These are phyloP conservation scores for Ceratosolen solmsi DNA, from an alignment of 1,140 invertebrate genomes.

Conservation along the genomic window DNA sequence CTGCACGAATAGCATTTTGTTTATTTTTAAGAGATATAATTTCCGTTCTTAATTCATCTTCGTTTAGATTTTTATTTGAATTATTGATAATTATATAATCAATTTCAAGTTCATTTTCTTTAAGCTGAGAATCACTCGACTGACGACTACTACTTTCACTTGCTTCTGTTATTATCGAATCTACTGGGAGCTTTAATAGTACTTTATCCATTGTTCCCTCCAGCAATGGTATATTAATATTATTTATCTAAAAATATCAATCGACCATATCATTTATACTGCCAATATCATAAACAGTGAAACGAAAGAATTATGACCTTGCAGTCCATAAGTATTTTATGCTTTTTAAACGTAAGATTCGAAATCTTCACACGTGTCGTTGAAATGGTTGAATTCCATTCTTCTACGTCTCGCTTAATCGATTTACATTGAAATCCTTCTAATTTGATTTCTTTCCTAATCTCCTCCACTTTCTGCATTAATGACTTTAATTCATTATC, in stretches of 20 bases:
- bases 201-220: slow-evolving; percentile 4
- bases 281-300: neutral
- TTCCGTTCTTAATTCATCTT: slow-evolving; percentile 86
- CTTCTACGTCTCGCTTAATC: slow-evolving; percentile 4
- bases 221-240: slow-evolving; percentile 24
- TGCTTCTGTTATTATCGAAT: neutral
- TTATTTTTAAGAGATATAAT: slow-evolving; percentile 84
- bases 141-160: slow-evolving; percentile 56
- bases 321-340: slow-evolving; percentile 59
- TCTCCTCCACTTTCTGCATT: slow-evolving; percentile 83
- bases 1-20: slow-evolving; percentile 55
- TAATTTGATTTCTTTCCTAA: slow-evolving; percentile 10
- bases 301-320: slow-evolving; percentile 27
- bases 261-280: neutral
- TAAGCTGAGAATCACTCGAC: slow-evolving; percentile 84
- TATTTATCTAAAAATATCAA: slow-evolving; percentile 29
- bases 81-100: slow-evolving; percentile 80
- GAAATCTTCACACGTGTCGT: neutral
- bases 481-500: slow-evolving; percentile 90
- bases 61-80: slow-evolving; percentile 82
- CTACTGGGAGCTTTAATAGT: neutral
- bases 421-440: neutral
- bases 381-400: neutral
- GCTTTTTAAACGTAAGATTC: slow-evolving; percentile 18
- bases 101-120: slow-evolving; percentile 87